These are phyloP conservation scores for Microtus montanus DNA, from an alignment of 2,113 vertebrate species.

Conservation along the genomic window DNA sequence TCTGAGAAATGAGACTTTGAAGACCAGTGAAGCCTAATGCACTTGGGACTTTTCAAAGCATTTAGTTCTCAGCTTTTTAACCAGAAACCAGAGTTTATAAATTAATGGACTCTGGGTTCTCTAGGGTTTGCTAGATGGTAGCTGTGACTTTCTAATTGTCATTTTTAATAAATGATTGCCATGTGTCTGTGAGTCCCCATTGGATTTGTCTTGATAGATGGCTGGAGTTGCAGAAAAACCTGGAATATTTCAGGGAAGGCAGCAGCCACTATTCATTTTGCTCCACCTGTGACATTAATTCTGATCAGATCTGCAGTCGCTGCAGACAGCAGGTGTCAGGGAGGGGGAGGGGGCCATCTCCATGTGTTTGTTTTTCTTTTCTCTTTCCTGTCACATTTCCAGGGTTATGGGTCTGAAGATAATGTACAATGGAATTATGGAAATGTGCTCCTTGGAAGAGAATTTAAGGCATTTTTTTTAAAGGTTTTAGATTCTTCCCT, in stretches of 20 bases:
- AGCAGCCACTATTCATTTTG: constrained; percentile 59
- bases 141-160: neutral
- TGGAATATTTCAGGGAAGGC: constrained; percentile 63
- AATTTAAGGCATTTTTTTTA: constrained; percentile 16
- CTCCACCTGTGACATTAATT: constrained; percentile 80
- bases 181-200: neutral
- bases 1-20: neutral
- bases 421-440: constrained; percentile 36
- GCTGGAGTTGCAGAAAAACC: constrained; percentile 1
- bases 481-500: neutral
- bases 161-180: constrained; percentile 5
- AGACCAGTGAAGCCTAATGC: neutral
- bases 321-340: constrained; percentile 76
- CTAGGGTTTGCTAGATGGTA: neutral
- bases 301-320: constrained; percentile 72
- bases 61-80: neutral
- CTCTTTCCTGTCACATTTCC: constrained; percentile 58
- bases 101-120: neutral
- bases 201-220: constrained; percentile 29
- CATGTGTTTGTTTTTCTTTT: constrained; percentile 75
- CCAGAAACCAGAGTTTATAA: neutral
- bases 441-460: constrained; percentile 31
- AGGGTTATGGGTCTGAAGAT: constrained; percentile 72
- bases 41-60: neutral
- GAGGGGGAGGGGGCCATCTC: constrained; percentile 68